Base-by-base conservation (phyloP, 2,113 vertebrate genomes). In the Xiphophorus hellerii region DNA sequence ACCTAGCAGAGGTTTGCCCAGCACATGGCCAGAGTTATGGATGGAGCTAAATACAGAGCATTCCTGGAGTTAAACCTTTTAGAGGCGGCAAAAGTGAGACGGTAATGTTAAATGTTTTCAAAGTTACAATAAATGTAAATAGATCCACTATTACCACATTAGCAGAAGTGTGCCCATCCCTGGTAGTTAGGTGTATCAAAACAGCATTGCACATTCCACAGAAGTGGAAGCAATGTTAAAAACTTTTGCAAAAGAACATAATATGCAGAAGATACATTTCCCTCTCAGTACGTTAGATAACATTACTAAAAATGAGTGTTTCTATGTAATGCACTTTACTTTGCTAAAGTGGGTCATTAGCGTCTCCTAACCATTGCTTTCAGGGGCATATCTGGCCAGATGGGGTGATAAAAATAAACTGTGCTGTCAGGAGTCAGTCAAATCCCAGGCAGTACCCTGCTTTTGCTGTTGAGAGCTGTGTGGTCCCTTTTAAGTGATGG, bases 401-500 rank as follows among this genome's bases (percentile, higher is more conserved):
- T 92, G 91, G 51, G 90, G 89, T 86, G 89, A 88, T 92, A 94
- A 93, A 94, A 94, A 94, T 92, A 93, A 90, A 88, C 78, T 81
- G 73, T 90, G 80, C 89, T 87, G 91, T 90, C 90, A 91, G 88
- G 87, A 93, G 82, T 92, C 88, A 91, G 84, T 91, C 91, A 90
- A 84, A 86, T 89, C 85, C 88, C 89, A 80, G 78, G 88, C 83
- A 88, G 82, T 68, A 30, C 74, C 82, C 77, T 69, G 72, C 84
- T 87, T 84, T 82, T 87, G 76, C 88, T 77, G 74, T 73, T 58
- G 74, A 88, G 62, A 74, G 73, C 60, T 31, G 76, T 60, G 71
- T 75, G 76, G 85, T 82, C 82, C 63, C 87, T 71, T 69, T 77
- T 68, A 78, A 78, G 75, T 76, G 80, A 86, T 78, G 76, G 85